Base-by-base conservation (phyloP, 2,113 vertebrate species). In the Dendrocopos noguchii region DNA sequence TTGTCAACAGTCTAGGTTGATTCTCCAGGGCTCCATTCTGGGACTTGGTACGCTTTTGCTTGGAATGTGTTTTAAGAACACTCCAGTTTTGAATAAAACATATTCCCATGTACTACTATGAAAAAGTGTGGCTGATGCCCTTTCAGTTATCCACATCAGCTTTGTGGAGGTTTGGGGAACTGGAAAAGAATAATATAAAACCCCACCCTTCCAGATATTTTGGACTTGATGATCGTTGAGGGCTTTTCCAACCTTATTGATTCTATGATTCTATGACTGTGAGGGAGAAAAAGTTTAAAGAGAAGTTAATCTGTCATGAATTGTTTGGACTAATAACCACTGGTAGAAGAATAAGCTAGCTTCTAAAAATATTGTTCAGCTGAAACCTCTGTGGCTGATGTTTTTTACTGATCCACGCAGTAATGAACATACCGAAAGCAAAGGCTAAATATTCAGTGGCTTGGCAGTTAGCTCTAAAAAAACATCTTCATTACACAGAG, bases 201-300 rank as follows among this genome's bases (percentile, higher is more conserved):
- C 65, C 76, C 47, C 31, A 44, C 56, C 68, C 84, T 78, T 97
- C 93, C 94, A 93, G 95, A 93, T 94, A 83, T 94, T 96, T 93
- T 89, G 39, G 39, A 39, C 39, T 39, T 39, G 39, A 39, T 39
- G 39, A 39, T 39, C 39, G 10, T 12, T 39, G 39, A 39, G 39
- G 39, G 10, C 10, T 39, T 39, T 39, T 39, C 39, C 39, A 39
- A 39, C 39, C 39, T 39, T 39, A 39, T 39, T 39, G 39, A 39
- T 39, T 39, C 39, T 10, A 39, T 39, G 39, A 39, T 39, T 39
- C 39, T 39, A 39, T 39, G 18, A 55, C 61, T 50, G 65, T 7
- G 81, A 93, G 70, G 33, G 78, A 89, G 89, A 93, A 92, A 83
- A 92, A 67, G 83, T 85, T 92, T 89, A 73, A 83, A 83, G 80